A percentile compares a stretch with the other conserved stretches of the same genome.
These are phyloP conservation scores for Crotalus helleri DNA, from an alignment of 2,113 vertebrate genomes.

Conservation along the genomic window DNA sequence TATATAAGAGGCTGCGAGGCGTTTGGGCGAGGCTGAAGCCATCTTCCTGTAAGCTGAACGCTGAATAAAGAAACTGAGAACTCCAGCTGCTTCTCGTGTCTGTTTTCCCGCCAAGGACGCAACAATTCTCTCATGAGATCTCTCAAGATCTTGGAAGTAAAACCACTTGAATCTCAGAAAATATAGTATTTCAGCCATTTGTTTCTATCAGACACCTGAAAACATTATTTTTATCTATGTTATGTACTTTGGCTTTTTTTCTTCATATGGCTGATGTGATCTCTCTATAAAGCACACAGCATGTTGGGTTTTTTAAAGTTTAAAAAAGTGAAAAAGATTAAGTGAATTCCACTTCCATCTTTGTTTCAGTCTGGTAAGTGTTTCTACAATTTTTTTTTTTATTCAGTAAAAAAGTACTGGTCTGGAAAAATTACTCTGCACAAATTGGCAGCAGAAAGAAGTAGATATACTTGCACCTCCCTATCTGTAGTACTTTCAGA, in stretches of 20 bases:
- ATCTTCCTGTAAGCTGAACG: too few species aligned
- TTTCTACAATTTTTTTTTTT: not conserved
- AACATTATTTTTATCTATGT: not conserved
- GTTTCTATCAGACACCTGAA: not conserved
- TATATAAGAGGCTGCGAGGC: too few species aligned
- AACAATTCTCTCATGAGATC: not conserved
- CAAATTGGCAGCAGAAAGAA: not conserved
- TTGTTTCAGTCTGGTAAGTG: not conserved
- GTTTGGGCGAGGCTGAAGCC: too few species aligned
- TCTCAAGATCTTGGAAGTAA: not conserved
- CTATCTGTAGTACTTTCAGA: not conserved
- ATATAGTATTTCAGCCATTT: not conserved
- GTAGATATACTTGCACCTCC: not conserved
- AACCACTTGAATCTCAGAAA: not conserved
- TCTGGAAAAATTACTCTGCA: not conserved
- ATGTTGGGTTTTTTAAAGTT: not conserved
- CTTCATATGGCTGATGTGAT: not conserved
- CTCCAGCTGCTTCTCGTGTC: too few species aligned
- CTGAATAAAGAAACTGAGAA: too few species aligned
- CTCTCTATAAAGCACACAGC: not conserved
- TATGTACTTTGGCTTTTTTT: not conserved
- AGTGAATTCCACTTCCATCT: not conserved
- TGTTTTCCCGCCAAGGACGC: too few species aligned
- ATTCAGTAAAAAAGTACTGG: not conserved
- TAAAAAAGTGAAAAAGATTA: not conserved